Evolutionary conservation across 2,797 vertebrate genomes (phyloP).

Genomic region (Discoglossus pictus): DNA sequence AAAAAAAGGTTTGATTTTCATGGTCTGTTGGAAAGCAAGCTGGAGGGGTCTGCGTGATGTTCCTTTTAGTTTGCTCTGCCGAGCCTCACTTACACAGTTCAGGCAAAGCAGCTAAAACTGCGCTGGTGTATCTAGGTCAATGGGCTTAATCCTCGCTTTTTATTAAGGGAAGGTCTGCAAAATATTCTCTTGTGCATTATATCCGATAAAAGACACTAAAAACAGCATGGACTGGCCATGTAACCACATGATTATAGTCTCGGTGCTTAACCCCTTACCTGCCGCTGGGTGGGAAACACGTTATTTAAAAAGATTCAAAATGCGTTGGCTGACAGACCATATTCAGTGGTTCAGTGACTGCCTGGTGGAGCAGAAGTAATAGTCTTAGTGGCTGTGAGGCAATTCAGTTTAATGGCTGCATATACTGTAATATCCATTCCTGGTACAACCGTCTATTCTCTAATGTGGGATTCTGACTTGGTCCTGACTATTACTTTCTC

Average conservation of each 20-base stretch:
- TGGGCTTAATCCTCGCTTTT: constrained; percentile 48
- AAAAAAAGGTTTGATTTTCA: constrained; percentile 34
- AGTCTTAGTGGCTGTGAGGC: constrained; percentile 24
- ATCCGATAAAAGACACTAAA: constrained; percentile 14
- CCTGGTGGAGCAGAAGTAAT: constrained; percentile 31
- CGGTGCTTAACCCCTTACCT: constrained; percentile 23
- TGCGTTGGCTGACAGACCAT: constrained; percentile 22
- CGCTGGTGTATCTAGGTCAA: constrained; percentile 51
- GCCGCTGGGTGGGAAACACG: neutral
- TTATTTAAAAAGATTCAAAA: no score
- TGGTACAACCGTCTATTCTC: no score
- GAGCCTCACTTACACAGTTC: constrained; percentile 31
- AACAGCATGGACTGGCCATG: constrained; percentile 1
- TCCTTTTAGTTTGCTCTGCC: constrained; percentile 42
- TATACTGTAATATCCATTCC: neutral
- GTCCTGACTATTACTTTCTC: no score
- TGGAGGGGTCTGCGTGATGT: constrained; percentile 38
- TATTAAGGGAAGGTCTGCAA: constrained; percentile 45
- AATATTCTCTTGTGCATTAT: constrained; percentile 44
- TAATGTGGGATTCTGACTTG: no score
- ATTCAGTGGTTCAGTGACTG: neutral
- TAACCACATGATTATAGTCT: neutral
- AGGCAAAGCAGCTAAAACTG: constrained; percentile 40
- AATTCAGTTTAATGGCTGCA: neutral
- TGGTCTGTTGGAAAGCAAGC: constrained; percentile 44